Percentiles rank a stretch among this genome's conserved stretches.
Conservation (phyloP, 2,888 invertebrate genomes). For the Dasysyrphus albostriatus region DNA sequence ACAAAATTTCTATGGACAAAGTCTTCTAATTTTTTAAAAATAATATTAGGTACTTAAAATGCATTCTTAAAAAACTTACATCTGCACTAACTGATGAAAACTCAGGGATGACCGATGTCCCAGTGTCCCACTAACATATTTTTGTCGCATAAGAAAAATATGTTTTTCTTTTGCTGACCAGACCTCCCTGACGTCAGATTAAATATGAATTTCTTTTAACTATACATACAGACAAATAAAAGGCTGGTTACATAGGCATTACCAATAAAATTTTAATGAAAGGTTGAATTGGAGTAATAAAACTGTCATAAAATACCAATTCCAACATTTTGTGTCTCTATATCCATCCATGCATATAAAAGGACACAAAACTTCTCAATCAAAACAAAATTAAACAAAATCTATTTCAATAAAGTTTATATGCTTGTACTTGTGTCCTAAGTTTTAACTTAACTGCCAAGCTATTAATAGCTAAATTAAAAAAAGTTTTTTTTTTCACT, state of each 20-base stretch:
- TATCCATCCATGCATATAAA: constrained; percentile 4
- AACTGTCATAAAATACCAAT: constrained; percentile 1
- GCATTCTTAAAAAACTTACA: too few species aligned
- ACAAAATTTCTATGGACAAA: too few species aligned
- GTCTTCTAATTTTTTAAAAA: too few species aligned
- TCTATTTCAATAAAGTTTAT: constrained; percentile 25
- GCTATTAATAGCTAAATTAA: constrained; percentile 15
- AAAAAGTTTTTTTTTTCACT: constrained; percentile 18
- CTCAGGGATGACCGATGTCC: too few species aligned
- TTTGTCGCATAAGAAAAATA: too few species aligned
- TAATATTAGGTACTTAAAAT: too few species aligned
- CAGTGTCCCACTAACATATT: too few species aligned
- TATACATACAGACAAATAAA: neutral
- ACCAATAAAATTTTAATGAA: constrained; percentile 5
- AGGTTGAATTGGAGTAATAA: constrained; percentile 12
- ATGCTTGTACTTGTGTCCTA: constrained; percentile 7
- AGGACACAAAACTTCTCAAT: neutral
- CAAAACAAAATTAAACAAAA: constrained; percentile 15
- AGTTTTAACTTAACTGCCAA: constrained; percentile 14
- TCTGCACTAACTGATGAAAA: too few species aligned
- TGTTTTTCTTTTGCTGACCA: neutral
- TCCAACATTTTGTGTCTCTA: neutral
- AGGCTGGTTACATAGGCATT: neutral
- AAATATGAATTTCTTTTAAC: neutral
- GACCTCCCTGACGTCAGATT: neutral